Conservation (phyloP, 2,888 invertebrate genomes). For the Drosophila setosimentum region DNA sequence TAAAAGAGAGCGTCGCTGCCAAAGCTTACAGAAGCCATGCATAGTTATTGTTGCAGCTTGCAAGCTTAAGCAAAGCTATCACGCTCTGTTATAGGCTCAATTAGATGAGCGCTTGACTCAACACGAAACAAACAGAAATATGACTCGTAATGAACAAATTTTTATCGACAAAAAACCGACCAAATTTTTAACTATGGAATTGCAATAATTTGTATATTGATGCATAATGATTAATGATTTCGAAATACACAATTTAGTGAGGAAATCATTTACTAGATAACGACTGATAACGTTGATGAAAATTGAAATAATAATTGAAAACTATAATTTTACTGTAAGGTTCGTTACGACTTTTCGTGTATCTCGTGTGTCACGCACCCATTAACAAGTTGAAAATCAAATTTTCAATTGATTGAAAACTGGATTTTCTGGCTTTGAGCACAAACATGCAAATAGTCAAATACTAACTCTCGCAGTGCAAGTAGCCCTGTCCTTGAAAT, state of each 20-base stretch:
- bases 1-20: background rate
- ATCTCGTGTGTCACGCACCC: conserved; percentile 2
- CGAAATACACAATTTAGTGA: background rate
- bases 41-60: conserved; percentile 3
- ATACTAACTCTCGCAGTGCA: conserved; percentile 91
- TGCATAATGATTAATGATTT: background rate
- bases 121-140: background rate
- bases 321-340: background rate
- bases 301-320: background rate
- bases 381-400: conserved; percentile 4
- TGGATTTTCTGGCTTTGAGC: background rate
- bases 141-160: background rate
- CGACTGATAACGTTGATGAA: background rate
- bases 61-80: conserved; percentile 22
- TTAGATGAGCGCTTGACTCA: conserved; percentile 17
- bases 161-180: background rate
- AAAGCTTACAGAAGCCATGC: conserved; percentile 29
- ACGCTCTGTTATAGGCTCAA: background rate
- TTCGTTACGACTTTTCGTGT: background rate
- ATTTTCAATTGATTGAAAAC: conserved; percentile 10
- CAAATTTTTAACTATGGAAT: background rate
- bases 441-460: conserved; percentile 78
- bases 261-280: background rate
- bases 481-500: conserved; percentile 90
- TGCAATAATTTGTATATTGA: background rate